phyloP scores from a whole-genome alignment of 1,140 invertebrate genomes.

The Drosophila sucinea region DNA sequence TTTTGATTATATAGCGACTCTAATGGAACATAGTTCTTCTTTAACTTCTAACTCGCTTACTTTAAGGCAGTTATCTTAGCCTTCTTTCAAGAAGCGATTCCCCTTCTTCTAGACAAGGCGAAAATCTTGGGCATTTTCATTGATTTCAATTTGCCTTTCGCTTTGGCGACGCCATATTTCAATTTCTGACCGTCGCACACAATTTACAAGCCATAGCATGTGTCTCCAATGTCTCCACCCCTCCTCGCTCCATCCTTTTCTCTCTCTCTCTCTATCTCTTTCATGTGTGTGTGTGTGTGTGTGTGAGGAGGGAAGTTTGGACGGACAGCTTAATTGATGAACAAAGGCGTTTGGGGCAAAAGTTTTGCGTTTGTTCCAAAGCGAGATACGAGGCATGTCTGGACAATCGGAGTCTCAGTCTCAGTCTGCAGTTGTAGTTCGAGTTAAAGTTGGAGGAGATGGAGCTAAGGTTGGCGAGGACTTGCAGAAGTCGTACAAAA shows the following conservation, averaged over 20 bases:
- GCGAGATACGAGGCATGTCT: slow-evolving; percentile 39
- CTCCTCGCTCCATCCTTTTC: neutral
- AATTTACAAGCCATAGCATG: slow-evolving; percentile 78
- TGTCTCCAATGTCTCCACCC: slow-evolving; percentile 62
- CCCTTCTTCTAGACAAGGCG: neutral
- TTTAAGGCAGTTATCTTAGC: slow-evolving; percentile 10
- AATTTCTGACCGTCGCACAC: slow-evolving; percentile 77
- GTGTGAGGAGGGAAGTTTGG: slow-evolving; percentile 19
- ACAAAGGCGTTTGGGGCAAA: slow-evolving; percentile 66
- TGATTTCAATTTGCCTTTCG: slow-evolving; percentile 74
- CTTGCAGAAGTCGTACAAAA: slow-evolving; percentile 79
- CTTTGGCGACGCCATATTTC: slow-evolving; percentile 76
- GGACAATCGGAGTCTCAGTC: slow-evolving; percentile 22
- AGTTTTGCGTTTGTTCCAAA: slow-evolving; percentile 59
- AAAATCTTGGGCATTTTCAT: slow-evolving; percentile 56
- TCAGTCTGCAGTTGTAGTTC: slow-evolving; percentile 25
- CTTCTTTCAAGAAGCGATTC: neutral
- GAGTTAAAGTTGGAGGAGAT: slow-evolving; percentile 1
- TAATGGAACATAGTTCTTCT: neutral
- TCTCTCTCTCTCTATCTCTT: slow-evolving; percentile 30
- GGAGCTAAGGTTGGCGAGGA: slow-evolving; percentile 55
- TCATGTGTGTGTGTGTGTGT: slow-evolving; percentile 23
- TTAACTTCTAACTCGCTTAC: neutral
- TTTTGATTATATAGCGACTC: no score
- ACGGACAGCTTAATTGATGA: slow-evolving; percentile 67